phyloP scores from a whole-genome alignment of 2,113 vertebrate species.

The Muntiacus muntjak region DNA sequence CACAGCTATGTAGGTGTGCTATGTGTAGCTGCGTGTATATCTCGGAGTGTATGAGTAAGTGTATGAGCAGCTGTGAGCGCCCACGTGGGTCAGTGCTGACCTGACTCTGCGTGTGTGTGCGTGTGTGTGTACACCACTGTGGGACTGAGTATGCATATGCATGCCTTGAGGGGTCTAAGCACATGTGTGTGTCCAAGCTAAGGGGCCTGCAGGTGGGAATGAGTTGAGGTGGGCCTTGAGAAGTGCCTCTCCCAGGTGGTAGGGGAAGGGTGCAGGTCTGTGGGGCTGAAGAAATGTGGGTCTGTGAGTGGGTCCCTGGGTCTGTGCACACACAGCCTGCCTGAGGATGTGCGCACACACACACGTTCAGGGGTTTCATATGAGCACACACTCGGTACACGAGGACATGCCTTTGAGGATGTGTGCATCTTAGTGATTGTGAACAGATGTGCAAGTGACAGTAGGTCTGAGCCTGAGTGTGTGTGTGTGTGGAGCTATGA shows the following conservation, averaged over 20 bases:
- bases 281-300: not conserved
- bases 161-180: too few relatives aligned
- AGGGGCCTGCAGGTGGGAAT: accelerated
- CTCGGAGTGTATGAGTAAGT: not conserved
- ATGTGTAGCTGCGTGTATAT: not conserved
- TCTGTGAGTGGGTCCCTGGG: not conserved
- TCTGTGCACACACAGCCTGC: not conserved
- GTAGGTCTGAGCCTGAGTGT: not conserved
- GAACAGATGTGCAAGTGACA: not conserved
- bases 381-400: accelerated
- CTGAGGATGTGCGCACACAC: not conserved
- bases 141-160: not conserved
- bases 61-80: not conserved
- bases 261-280: too few relatives aligned
- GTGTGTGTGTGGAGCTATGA: not conserved
- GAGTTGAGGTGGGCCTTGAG: not conserved
- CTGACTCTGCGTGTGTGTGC: not conserved
- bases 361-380: not conserved
- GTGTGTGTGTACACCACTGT: not conserved
- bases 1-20: not conserved
- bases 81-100: not conserved
- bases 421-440: not conserved
- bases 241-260: not conserved
- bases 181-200: not conserved
- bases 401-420: not conserved